Conservation (phyloP, 2,113 vertebrate species). For the Misgurnus mizolepis region DNA sequence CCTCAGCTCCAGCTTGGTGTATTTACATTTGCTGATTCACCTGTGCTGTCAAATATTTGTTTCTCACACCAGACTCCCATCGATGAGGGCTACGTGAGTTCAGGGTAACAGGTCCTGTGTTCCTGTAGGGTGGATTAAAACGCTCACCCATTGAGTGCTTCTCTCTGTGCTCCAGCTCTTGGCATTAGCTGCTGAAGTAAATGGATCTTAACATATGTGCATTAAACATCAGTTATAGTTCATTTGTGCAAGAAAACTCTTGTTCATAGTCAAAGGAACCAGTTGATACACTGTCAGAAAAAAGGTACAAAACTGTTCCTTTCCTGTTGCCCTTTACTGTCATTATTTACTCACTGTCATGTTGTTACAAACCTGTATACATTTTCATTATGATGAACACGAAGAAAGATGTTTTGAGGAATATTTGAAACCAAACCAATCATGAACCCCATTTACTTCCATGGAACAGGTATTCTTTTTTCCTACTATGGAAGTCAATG, state of each 20-base stretch:
- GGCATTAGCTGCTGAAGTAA: background rate
- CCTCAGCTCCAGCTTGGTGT: background rate
- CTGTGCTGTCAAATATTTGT: constrained; percentile 7
- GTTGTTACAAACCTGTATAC: background rate
- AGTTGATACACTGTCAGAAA: too few relatives aligned
- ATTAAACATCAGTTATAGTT: background rate
- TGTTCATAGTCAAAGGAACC: background rate
- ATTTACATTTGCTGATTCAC: background rate
- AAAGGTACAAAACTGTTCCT: too few relatives aligned
- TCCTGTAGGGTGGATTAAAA: constrained; percentile 9
- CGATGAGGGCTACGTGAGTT: background rate
- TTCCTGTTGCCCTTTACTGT: too few relatives aligned
- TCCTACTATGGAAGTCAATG: too few relatives aligned
- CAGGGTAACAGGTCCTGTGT: background rate
- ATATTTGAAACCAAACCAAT: too few relatives aligned
- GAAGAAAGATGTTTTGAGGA: too few relatives aligned
- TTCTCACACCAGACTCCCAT: constrained; percentile 8
- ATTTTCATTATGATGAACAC: too few relatives aligned
- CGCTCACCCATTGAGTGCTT: background rate
- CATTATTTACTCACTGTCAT: background rate
- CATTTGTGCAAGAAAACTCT: background rate
- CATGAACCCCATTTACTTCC: too few relatives aligned
- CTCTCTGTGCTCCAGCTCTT: background rate
- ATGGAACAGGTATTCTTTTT: too few relatives aligned
- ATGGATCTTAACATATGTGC: background rate